Evolutionary conservation across 2,888 invertebrate species (phyloP).

Genomic region (Himalopsyche anomala): DNA sequence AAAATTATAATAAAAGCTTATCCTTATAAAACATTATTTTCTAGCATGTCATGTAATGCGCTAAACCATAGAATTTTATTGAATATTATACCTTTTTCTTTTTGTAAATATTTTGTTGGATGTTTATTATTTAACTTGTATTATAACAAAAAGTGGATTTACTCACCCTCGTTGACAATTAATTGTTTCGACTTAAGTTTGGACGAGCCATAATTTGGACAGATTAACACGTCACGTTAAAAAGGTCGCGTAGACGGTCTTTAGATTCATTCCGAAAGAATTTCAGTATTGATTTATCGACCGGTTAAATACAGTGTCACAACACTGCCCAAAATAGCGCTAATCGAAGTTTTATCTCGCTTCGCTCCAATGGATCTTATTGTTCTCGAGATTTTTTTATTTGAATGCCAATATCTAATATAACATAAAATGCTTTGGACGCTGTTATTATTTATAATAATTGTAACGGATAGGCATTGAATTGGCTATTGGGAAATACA

Average conservation of each 20-base stretch:
- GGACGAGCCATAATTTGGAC: background rate
- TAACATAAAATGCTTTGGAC: background rate
- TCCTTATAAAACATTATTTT: too few species aligned
- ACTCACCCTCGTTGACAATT: too few species aligned
- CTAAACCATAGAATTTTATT: too few species aligned
- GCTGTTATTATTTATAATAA: background rate
- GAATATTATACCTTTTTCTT: too few species aligned
- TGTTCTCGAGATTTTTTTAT: slow-evolving; percentile 13
- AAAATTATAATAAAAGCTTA: too few species aligned
- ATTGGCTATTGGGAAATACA: slow-evolving; percentile 4
- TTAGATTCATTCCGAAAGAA: slow-evolving; percentile 19
- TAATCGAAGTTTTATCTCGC: slow-evolving; percentile 25
- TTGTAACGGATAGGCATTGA: background rate
- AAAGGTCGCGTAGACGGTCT: slow-evolving; percentile 27
- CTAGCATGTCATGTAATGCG: too few species aligned
- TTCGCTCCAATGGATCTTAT: background rate
- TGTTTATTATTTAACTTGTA: too few species aligned
- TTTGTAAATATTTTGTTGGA: too few species aligned
- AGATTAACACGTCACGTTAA: slow-evolving; percentile 30
- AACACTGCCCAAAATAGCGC: slow-evolving; percentile 7
- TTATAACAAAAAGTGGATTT: too few species aligned
- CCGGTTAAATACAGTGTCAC: slow-evolving; percentile 29
- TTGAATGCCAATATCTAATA: slow-evolving; percentile 6
- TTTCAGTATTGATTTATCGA: slow-evolving; percentile 26
- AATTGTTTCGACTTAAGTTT: background rate